These are phyloP conservation scores for Lithobates sylvaticus DNA, from an alignment of 2,797 vertebrate genomes.

Conservation along the genomic window DNA sequence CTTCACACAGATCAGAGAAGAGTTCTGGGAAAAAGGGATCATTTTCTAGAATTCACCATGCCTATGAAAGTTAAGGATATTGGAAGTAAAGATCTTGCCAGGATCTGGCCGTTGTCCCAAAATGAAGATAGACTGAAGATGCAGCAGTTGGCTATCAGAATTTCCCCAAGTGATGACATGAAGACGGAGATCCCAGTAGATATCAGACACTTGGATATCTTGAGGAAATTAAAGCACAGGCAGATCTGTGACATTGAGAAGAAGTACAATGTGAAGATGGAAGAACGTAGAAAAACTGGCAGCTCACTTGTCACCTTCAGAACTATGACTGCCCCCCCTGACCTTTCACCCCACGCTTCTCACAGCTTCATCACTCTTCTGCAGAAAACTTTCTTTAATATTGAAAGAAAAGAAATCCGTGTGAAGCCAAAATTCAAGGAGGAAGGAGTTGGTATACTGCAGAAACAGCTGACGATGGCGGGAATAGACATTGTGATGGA, in stretches of 20 bases:
- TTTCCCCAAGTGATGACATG: neutral
- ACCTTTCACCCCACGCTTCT: neutral
- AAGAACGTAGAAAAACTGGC: neutral
- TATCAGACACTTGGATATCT: neutral
- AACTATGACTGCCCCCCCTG: neutral
- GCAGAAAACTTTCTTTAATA: conserved; percentile 1
- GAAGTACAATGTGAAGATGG: neutral
- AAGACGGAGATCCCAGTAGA: neutral
- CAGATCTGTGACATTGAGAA: neutral
- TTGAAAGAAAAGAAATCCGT: neutral
- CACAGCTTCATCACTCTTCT: neutral
- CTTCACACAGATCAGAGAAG: too few species aligned
- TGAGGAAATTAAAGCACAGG: neutral
- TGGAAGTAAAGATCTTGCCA: too few species aligned
- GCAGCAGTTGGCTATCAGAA: too few species aligned
- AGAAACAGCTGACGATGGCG: neutral
- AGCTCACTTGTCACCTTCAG: neutral
- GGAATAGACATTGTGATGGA: neutral
- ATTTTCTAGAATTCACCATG: too few species aligned
- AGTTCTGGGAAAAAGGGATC: too few species aligned
- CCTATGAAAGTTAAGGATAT: too few species aligned
- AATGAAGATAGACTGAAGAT: too few species aligned
- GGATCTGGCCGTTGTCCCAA: too few species aligned
- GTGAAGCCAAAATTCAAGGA: neutral
- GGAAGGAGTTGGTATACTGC: neutral